Conservation (phyloP, 2,113 vertebrate species). For the Aegithalos caudatus region DNA sequence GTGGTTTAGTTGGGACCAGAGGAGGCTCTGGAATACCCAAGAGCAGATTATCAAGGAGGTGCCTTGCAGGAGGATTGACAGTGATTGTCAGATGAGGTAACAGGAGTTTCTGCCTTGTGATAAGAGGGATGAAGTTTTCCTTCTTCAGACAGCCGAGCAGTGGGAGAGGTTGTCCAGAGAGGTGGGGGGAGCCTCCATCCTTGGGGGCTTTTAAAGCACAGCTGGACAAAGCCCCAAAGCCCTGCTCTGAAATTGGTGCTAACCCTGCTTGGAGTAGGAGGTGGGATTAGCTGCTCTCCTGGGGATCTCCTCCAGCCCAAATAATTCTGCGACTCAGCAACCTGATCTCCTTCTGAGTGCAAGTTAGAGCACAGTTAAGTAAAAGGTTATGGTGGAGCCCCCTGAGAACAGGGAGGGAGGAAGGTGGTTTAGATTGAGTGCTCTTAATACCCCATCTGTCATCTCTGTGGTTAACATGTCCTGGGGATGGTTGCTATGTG, state of each 20-base stretch:
- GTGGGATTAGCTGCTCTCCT: slow-evolving; percentile 18
- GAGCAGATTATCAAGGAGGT: background rate
- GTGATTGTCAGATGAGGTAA: background rate
- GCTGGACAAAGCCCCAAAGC: background rate
- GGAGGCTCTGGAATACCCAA: background rate
- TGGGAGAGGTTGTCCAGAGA: background rate
- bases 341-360: slow-evolving; percentile 14
- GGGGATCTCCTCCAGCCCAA: background rate
- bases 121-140: background rate
- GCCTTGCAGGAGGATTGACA: background rate
- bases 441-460: slow-evolving; percentile 58
- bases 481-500: slow-evolving; percentile 11
- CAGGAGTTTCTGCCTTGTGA: background rate
- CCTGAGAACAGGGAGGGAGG: slow-evolving; percentile 1
- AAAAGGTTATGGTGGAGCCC: slow-evolving; percentile 40
- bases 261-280: background rate
- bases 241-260: background rate
- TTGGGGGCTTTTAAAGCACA: background rate
- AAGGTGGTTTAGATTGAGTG: slow-evolving; percentile 52
- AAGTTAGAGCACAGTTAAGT: slow-evolving; percentile 20
- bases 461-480: slow-evolving; percentile 56
- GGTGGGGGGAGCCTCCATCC: background rate
- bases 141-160: background rate
- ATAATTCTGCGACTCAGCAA: background rate
- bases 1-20: background rate